Evolutionary conservation across 2,113 vertebrate species (phyloP).

Genomic region (Procavia capensis): DNA sequence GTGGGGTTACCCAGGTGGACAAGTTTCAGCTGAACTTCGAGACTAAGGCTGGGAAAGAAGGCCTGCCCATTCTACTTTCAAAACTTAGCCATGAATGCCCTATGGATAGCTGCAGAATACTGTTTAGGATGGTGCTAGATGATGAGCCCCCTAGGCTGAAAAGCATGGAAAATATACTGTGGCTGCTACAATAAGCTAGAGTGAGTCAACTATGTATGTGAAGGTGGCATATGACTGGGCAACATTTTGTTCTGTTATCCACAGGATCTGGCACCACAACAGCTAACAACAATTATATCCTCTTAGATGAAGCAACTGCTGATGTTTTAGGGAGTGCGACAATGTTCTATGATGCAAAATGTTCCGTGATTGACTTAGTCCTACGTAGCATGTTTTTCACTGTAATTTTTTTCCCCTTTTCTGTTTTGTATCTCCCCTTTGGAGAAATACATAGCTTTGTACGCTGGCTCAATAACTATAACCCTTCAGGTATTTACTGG

Average conservation of each 20-base stretch:
- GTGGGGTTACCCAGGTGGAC: not conserved
- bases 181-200: not conserved
- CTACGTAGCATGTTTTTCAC: not conserved
- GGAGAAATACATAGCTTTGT: not conserved
- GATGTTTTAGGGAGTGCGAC: not conserved
- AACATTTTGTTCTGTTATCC: not conserved
- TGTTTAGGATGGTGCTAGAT: not conserved
- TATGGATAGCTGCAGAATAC: not conserved
- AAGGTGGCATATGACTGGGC: not conserved
- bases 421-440: conserved; percentile 56
- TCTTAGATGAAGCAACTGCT: not conserved
- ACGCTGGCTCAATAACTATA: not conserved
- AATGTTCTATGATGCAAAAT: not conserved
- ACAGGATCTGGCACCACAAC: not conserved
- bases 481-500: conserved; percentile 10
- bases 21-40: not conserved
- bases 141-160: not conserved
- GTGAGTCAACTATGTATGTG: not conserved
- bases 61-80: not conserved
- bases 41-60: not conserved
- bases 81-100: not conserved
- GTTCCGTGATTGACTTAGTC: not conserved
- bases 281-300: not conserved
- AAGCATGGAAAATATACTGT: not conserved
- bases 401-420: not conserved